phyloP scores from a whole-genome alignment of 1,140 invertebrate species.

The Phymorhynchus buccinoides region DNA sequence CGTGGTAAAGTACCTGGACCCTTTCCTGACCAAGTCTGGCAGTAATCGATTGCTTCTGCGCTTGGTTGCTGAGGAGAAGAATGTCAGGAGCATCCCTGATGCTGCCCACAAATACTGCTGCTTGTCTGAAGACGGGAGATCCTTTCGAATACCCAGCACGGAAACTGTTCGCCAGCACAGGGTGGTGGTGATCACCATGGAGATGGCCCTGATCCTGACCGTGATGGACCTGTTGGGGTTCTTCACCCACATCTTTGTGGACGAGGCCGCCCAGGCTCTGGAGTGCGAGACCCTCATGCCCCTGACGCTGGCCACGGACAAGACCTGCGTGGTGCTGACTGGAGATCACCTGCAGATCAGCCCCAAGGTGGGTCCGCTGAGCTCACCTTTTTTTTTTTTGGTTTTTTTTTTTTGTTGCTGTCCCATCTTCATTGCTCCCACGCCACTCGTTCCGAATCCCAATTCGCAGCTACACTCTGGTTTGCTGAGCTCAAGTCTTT shows the following conservation, averaged over 20 bases:
- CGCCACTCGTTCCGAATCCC: too few species aligned
- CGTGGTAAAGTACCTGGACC: conserved; percentile 84
- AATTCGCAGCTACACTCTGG: too few species aligned
- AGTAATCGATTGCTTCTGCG: conserved; percentile 69
- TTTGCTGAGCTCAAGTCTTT: too few species aligned
- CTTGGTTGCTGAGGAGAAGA: conserved; percentile 85
- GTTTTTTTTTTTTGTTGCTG: not conserved
- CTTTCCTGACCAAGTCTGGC: conserved; percentile 51
- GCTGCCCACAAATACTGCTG: conserved; percentile 84
- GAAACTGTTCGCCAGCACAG: conserved; percentile 82
- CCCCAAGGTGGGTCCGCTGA: conserved; percentile 53
- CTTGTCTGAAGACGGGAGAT: conserved; percentile 74
- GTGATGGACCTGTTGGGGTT: conserved; percentile 49
- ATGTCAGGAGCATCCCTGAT: conserved; percentile 82
- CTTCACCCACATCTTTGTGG: conserved; percentile 69
- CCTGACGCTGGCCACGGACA: conserved; percentile 61
- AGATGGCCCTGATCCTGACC: conserved; percentile 78
- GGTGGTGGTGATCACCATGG: conserved; percentile 86
- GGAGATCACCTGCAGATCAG: conserved; percentile 68
- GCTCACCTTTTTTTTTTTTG: not conserved
- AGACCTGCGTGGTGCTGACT: conserved; percentile 67
- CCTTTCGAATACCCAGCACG: conserved; percentile 81
- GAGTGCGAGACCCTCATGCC: conserved; percentile 68
- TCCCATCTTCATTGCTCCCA: too few species aligned
- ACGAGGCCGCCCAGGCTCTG: conserved; percentile 67